Conservation (phyloP, 2,113 vertebrate genomes). For the Engraulis encrasicolus region DNA sequence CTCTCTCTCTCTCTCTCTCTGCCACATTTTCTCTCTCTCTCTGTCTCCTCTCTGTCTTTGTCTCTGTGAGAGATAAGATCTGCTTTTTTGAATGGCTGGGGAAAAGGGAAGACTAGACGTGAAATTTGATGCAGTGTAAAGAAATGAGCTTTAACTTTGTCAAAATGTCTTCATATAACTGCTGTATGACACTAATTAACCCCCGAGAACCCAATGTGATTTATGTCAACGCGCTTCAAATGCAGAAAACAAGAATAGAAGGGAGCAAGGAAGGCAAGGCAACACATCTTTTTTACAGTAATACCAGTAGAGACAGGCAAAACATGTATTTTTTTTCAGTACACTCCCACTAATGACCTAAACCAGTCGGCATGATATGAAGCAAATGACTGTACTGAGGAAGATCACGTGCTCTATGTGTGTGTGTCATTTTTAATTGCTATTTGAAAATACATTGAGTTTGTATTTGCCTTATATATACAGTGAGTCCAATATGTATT, state of each 20-base stretch:
- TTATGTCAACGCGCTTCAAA: background rate
- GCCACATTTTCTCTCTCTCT: slow-evolving; percentile 42
- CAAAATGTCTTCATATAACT: slow-evolving; percentile 49
- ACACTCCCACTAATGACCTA: slow-evolving; percentile 24
- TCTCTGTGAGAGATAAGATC: slow-evolving; percentile 55
- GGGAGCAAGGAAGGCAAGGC: background rate
- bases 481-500: no score
- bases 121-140: slow-evolving; percentile 63
- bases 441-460: no score
- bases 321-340: slow-evolving; percentile 1
- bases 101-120: slow-evolving; percentile 63
- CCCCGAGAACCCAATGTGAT: background rate
- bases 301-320: background rate
- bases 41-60: slow-evolving; percentile 36
- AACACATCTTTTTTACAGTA: no score
- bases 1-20: slow-evolving; percentile 7
- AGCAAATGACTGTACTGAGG: background rate
- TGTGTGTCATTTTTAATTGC: no score
- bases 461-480: no score
- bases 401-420: no score
- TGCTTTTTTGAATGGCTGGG: slow-evolving; percentile 61
- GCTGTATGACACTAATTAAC: slow-evolving; percentile 34
- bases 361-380: background rate
- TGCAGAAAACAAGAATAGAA: background rate
- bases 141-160: slow-evolving; percentile 44